Percentiles rank a stretch among this genome's conserved stretches.
Conservation (phyloP, 2,888 invertebrate species). For the Leucophenga montana region DNA sequence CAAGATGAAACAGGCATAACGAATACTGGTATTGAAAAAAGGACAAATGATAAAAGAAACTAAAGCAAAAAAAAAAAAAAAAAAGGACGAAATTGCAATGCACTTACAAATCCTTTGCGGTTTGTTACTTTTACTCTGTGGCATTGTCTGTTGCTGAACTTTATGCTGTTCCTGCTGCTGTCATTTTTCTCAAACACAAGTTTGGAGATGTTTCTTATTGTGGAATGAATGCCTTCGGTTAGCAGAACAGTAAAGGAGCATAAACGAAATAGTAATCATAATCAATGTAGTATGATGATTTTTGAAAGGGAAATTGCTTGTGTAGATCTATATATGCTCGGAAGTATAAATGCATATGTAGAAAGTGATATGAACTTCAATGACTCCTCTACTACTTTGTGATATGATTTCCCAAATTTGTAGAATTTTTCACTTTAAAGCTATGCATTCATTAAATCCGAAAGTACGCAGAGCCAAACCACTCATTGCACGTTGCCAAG, state of each 20-base stretch:
- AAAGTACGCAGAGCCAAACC: too few relatives aligned
- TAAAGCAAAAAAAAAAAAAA: background rate
- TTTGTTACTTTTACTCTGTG: conserved; percentile 15
- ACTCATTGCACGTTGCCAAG: too few relatives aligned
- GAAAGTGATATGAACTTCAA: too few relatives aligned
- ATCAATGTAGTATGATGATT: background rate
- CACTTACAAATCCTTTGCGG: conserved; percentile 5
- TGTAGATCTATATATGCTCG: too few relatives aligned
- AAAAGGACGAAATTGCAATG: background rate
- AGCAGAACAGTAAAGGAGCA: background rate
- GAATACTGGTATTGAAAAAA: background rate
- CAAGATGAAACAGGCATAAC: background rate
- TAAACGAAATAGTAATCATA: conserved; percentile 2
- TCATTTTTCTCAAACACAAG: background rate
- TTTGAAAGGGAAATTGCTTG: too few relatives aligned
- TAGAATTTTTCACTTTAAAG: too few relatives aligned
- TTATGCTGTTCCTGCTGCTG: background rate
- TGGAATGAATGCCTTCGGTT: background rate
- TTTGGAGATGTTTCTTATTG: background rate
- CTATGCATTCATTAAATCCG: too few relatives aligned
- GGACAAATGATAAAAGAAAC: background rate
- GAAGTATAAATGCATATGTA: too few relatives aligned
- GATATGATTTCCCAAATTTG: too few relatives aligned
- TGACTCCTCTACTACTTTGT: too few relatives aligned
- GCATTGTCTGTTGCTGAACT: conserved; percentile 2